These are phyloP conservation scores for Serinus canaria DNA, from an alignment of 2,113 vertebrate genomes.

Conservation along the genomic window DNA sequence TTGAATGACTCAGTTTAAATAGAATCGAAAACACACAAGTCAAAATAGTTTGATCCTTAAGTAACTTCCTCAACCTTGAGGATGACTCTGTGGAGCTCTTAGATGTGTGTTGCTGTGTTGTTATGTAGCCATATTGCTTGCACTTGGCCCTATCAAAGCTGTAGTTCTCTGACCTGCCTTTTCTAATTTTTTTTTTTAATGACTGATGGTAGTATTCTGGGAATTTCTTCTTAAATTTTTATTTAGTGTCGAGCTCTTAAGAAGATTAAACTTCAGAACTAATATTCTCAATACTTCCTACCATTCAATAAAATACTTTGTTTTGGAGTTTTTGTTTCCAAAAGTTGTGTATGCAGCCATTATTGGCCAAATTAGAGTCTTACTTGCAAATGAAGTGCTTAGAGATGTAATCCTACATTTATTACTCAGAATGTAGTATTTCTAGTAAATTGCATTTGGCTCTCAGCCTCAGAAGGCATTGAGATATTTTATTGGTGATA, in stretches of 20 bases:
- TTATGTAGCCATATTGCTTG: background rate
- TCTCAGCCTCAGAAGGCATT: background rate
- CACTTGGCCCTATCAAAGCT: background rate
- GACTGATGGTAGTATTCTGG: background rate
- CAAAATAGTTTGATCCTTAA: background rate
- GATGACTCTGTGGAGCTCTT: fast-evolving
- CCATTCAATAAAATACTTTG: background rate
- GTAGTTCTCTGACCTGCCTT: background rate
- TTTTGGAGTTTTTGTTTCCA: background rate
- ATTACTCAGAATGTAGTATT: background rate
- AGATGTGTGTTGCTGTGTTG: background rate
- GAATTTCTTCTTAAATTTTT: background rate
- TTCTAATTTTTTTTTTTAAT: background rate
- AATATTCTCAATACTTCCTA: background rate
- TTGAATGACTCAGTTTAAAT: background rate
- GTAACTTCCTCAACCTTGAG: background rate
- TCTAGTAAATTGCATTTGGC: background rate
- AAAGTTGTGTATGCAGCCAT: background rate
- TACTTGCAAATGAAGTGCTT: background rate
- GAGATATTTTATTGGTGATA: background rate
- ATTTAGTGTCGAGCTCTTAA: background rate
- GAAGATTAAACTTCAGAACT: background rate
- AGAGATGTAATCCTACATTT: background rate
- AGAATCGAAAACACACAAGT: background rate
- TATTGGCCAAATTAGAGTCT: background rate